These are phyloP conservation scores for Nomada lathburiana DNA, from an alignment of 2,888 invertebrate genomes.

Conservation along the genomic window DNA sequence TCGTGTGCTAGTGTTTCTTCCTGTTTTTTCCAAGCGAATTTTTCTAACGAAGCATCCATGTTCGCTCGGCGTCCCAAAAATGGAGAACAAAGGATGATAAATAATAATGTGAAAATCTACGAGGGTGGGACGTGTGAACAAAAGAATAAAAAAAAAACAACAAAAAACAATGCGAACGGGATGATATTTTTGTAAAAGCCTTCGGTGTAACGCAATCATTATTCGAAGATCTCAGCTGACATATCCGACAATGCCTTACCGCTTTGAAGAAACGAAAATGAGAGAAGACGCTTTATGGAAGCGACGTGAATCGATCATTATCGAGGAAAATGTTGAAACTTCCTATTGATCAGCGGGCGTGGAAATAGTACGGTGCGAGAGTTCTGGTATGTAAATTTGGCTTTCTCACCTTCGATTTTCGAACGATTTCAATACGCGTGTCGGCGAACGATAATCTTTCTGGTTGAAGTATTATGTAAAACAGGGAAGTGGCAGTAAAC, in stretches of 20 bases:
- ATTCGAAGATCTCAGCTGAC: constrained; percentile 82
- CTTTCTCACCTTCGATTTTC: constrained; percentile 12
- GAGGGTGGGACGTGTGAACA: constrained; percentile 28
- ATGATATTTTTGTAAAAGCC: constrained; percentile 82
- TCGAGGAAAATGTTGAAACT: constrained; percentile 25
- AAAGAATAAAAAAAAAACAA: not conserved
- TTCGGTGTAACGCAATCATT: constrained; percentile 79
- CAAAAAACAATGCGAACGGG: constrained; percentile 16
- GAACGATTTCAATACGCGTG: not conserved
- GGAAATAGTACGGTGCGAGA: not conserved
- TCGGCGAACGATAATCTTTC: constrained; percentile 22
- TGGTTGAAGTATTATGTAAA: constrained; percentile 35
- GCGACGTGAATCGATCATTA: constrained; percentile 22
- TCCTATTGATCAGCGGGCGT: constrained; percentile 21
- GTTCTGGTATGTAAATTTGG: not conserved
- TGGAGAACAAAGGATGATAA: not conserved
- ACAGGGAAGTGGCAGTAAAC: constrained; percentile 26
- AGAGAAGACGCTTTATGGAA: constrained; percentile 36
- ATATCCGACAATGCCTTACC: constrained; percentile 84
- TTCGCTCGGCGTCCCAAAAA: constrained; percentile 18
- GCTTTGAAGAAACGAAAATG: constrained; percentile 72
- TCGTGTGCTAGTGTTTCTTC: constrained; percentile 46
- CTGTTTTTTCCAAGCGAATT: constrained; percentile 42
- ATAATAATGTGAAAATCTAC: constrained; percentile 26
- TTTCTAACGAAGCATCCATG: constrained; percentile 40